phyloP scores from a whole-genome alignment of 2,113 vertebrate genomes.

The Thinocorus orbignyianus region DNA sequence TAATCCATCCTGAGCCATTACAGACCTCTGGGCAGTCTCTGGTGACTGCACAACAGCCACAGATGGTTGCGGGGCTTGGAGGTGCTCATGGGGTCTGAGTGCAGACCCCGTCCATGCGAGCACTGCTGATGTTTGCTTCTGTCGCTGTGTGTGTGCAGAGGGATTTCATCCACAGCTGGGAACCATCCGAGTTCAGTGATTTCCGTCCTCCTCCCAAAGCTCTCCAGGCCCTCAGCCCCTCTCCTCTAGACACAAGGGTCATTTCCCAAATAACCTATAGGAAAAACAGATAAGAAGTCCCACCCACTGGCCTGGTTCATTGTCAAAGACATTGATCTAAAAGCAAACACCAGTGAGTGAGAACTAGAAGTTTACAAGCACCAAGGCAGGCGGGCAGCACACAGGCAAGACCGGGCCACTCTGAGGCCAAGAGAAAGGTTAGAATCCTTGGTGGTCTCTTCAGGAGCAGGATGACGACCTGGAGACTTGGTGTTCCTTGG shows the following conservation, averaged over 20 bases:
- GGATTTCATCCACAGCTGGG: not conserved
- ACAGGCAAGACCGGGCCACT: not conserved
- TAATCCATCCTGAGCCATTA: not conserved
- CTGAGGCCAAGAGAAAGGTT: not conserved
- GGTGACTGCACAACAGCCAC: accelerated
- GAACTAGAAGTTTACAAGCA: not conserved
- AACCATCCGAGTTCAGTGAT: accelerated
- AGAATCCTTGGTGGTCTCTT: not conserved
- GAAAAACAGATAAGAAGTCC: not conserved
- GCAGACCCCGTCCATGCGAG: accelerated
- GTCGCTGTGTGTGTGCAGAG: too few relatives aligned
- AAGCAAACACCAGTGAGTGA: not conserved
- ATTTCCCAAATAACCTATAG: too few relatives aligned
- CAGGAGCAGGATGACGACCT: not conserved
- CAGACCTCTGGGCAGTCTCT: too few relatives aligned
- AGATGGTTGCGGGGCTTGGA: accelerated
- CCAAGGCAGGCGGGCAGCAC: not conserved
- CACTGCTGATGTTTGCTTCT: accelerated
- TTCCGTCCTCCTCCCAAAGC: not conserved
- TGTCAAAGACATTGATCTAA: not conserved
- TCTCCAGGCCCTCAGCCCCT: not conserved
- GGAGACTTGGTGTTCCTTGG: not conserved
- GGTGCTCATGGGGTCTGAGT: accelerated
- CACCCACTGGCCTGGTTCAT: not conserved
- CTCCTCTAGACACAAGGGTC: accelerated